Evolutionary conservation across 2,888 invertebrate species (phyloP).

Genomic region (Leptarthrus brevirostris): DNA sequence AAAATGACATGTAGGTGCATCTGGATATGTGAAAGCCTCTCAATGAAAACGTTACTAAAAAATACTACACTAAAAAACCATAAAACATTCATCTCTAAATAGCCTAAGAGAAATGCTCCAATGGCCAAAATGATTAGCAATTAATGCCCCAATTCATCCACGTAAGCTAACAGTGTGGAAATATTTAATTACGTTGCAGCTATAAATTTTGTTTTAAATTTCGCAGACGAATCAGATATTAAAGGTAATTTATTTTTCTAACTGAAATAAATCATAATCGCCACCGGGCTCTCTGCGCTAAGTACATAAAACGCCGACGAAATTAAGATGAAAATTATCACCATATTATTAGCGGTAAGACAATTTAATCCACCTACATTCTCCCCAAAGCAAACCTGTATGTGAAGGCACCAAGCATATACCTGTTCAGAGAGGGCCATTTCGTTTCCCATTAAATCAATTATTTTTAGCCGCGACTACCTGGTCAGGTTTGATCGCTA

Average conservation of each 20-base stretch:
- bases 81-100: no score
- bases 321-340: slow-evolving; percentile 36
- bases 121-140: no score
- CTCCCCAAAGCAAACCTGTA: background rate
- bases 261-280: slow-evolving; percentile 24
- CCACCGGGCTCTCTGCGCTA: background rate
- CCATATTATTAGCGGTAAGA: slow-evolving; percentile 41
- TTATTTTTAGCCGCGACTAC: slow-evolving; percentile 49
- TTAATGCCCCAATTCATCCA: no score
- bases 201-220: background rate
- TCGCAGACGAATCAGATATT: slow-evolving; percentile 10
- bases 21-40: no score
- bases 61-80: no score
- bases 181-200: slow-evolving; percentile 8
- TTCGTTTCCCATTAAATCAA: slow-evolving; percentile 52
- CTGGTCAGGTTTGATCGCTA: slow-evolving; percentile 19
- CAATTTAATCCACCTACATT: slow-evolving; percentile 39
- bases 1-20: no score
- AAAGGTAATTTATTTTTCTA: background rate
- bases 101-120: no score
- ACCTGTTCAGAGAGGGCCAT: slow-evolving; percentile 7
- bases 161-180: slow-evolving; percentile 13
- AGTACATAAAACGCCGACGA: background rate
- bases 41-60: no score
- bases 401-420: background rate